phyloP scores from a whole-genome alignment of 2,113 vertebrate species.

The Tetraodon nigroviridis region DNA sequence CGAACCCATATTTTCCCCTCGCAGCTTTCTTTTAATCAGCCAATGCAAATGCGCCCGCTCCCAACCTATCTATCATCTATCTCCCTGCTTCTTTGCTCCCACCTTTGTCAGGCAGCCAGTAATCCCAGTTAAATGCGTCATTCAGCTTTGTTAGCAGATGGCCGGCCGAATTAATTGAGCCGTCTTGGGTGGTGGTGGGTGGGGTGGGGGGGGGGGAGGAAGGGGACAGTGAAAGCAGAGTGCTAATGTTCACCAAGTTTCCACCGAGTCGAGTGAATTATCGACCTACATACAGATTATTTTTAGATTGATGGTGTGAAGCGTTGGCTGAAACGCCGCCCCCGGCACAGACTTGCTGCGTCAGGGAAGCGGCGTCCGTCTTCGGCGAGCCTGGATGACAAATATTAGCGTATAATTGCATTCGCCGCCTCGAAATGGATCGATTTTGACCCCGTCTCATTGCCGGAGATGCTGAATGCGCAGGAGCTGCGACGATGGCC shows the following conservation, averaged over 20 bases:
- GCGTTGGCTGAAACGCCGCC: background rate
- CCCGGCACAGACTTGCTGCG: no score
- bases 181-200: constrained; percentile 45
- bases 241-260: background rate
- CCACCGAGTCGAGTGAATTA: background rate
- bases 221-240: constrained; percentile 21
- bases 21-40: constrained; percentile 56
- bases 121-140: constrained; percentile 66
- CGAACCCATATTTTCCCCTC: constrained; percentile 35
- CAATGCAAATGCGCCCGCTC: constrained; percentile 47
- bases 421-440: constrained; percentile 59
- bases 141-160: constrained; percentile 64
- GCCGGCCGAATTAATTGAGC: constrained; percentile 57
- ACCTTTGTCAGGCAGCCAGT: constrained; percentile 57
- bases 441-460: constrained; percentile 55
- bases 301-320: background rate
- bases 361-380: background rate
- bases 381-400: background rate
- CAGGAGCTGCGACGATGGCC: constrained; percentile 22
- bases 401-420: constrained; percentile 59
- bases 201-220: constrained; percentile 28
- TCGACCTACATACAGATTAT: background rate
- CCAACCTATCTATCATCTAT: constrained; percentile 11
- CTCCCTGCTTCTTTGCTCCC: constrained; percentile 11
- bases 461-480: constrained; percentile 44